phyloP scores from a whole-genome alignment of 2,888 invertebrate genomes.

The Toxonevra muliebris region DNA sequence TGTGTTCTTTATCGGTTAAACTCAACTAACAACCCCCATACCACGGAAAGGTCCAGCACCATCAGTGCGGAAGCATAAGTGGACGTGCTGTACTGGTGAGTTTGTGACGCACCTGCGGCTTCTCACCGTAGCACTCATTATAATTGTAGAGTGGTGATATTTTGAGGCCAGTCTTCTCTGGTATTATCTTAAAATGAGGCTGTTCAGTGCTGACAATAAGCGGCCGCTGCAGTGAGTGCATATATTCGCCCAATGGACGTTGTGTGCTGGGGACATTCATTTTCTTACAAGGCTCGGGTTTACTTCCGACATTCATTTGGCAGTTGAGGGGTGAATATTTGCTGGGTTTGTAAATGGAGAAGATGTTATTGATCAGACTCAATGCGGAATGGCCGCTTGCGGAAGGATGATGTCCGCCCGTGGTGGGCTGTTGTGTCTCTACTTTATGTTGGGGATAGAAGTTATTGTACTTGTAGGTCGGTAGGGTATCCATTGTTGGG shows the following conservation, averaged over 20 bases:
- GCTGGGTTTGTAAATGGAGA: constrained; percentile 65
- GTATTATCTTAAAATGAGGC: constrained; percentile 67
- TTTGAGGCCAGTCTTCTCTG: constrained; percentile 68
- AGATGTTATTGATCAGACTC: constrained; percentile 64
- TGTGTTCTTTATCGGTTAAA: constrained; percentile 12
- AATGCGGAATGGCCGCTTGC: constrained; percentile 61
- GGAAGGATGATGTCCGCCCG: constrained; percentile 55
- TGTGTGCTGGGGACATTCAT: constrained; percentile 65
- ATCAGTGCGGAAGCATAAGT: constrained; percentile 64
- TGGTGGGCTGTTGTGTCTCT: constrained; percentile 56
- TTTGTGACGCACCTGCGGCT: constrained; percentile 57
- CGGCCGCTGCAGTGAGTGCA: constrained; percentile 67
- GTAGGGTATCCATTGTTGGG: constrained; percentile 58
- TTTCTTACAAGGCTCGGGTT: constrained; percentile 64
- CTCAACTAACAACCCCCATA: constrained; percentile 60
- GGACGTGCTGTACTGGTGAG: constrained; percentile 64
- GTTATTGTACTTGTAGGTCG: constrained; percentile 64
- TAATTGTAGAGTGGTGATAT: constrained; percentile 67
- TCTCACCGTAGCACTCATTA: constrained; percentile 55
- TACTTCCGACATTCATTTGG: constrained; percentile 60
- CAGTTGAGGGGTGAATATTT: constrained; percentile 65
- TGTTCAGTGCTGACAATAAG: constrained; percentile 68
- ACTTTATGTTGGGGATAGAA: constrained; percentile 62
- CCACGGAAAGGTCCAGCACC: constrained; percentile 66
- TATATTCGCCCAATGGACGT: constrained; percentile 62